Evolutionary conservation across 2,888 invertebrate species (phyloP).

Genomic region (Calliopum simillimum): DNA sequence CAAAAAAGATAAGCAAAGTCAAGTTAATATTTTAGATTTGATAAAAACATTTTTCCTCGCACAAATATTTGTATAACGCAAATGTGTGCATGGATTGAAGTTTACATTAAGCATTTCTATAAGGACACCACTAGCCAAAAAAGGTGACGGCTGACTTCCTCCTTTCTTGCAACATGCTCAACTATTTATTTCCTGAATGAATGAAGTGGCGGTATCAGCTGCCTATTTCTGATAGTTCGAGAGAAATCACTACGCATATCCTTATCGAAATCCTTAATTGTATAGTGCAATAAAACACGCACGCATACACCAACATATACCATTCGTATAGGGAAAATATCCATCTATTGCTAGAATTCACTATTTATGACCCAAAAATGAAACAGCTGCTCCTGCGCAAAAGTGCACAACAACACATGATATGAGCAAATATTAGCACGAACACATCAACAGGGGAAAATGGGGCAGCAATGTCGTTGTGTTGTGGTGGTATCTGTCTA

Average conservation of each 20-base stretch:
- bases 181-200: too few relatives aligned
- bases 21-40: too few relatives aligned
- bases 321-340: neutral
- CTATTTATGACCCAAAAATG: constrained; percentile 8
- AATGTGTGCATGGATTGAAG: too few relatives aligned
- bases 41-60: too few relatives aligned
- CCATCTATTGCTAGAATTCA: neutral
- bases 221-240: neutral
- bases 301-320: neutral
- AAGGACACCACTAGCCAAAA: too few relatives aligned
- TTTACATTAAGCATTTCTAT: too few relatives aligned
- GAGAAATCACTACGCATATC: neutral
- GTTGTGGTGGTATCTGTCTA: neutral
- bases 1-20: too few relatives aligned
- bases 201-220: too few relatives aligned
- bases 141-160: too few relatives aligned
- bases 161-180: too few relatives aligned
- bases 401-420: too few relatives aligned
- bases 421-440: constrained; percentile 34
- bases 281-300: constrained; percentile 11
- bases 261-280: constrained; percentile 15
- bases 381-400: constrained; percentile 21
- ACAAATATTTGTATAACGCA: too few relatives aligned
- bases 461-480: neutral
- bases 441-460: neutral